Percentiles rank a stretch among this genome's conserved stretches.
phyloP scores from a whole-genome alignment of 2,113 vertebrate genomes.

The Dipodomys stephensi region DNA sequence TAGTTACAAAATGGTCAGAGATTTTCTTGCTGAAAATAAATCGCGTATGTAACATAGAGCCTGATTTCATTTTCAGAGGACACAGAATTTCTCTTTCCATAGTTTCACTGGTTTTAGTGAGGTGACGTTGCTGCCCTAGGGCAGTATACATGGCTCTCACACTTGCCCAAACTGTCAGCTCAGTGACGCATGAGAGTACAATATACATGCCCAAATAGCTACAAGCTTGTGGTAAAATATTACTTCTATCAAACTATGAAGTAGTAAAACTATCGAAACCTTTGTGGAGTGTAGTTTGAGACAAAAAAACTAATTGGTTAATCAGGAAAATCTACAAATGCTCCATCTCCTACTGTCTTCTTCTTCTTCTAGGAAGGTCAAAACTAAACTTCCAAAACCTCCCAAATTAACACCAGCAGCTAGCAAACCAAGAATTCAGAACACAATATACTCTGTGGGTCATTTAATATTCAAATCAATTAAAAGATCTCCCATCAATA shows the following conservation, averaged over 20 bases:
- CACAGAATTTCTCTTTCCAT: background rate
- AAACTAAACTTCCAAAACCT: too few relatives aligned
- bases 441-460: too few relatives aligned
- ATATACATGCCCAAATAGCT: background rate
- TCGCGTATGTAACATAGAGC: background rate
- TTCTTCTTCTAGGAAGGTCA: too few relatives aligned
- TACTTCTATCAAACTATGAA: background rate
- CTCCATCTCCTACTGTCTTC: background rate
- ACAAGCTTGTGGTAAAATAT: background rate
- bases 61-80: background rate
- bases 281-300: background rate
- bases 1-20: slow-evolving; percentile 51
- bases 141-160: background rate
- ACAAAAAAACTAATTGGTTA: background rate
- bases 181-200: background rate
- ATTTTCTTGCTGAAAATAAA: slow-evolving; percentile 48
- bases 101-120: background rate
- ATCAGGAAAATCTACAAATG: background rate
- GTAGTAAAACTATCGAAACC: background rate
- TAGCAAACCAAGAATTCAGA: too few relatives aligned
- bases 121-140: background rate
- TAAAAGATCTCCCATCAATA: background rate
- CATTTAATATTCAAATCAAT: too few relatives aligned
- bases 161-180: background rate
- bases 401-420: too few relatives aligned